Evolutionary conservation across 2,888 invertebrate species (phyloP), one percentile per base, ranked within the genome.

Genomic region (Gari tellinella): DNA sequence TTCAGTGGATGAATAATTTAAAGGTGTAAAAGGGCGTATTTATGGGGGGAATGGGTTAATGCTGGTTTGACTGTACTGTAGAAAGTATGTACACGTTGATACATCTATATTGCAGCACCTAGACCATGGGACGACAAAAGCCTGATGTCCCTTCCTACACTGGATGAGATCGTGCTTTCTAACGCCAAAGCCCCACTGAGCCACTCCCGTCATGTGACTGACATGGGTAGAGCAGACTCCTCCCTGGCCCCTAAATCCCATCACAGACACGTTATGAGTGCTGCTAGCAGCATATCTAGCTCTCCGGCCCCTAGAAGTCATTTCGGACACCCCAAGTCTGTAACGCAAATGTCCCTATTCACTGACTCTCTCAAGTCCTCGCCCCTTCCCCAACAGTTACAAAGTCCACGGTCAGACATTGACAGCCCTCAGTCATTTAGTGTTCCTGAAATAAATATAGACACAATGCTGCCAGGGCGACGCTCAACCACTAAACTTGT

Each of bases 141-240:
- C 31, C 4, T 31, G 10, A 31, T 43, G 43, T 43, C 43, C 2
- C 48, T 67, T 15, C n/a, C 21, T 7, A 55, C 60, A 5, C 41
- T 67, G 10, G 67, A 67, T 21, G 46, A 60, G 37, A 25, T 37
- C 19, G 40, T 48, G 21, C 17, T 67, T n/a, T 48, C 61, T 14
- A 52, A 45, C 23, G 55, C 72, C 2, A 56, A 38, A n/a, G 73
- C 73, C 21, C 73, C 73, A 17, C 17, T 56, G 0, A 46, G 68
- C 45, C 68, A 74, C 45, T 37, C 48, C 37, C 68, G 60, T 46
- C 73, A 74, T 21, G 61, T 74, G 56, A 64, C 60, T n/a, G 68
- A 74, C 25, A 26, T 68, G 43, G 68, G 68, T 23, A 57, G 64
- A 37, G 60, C 73, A 15, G 25, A 26, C 37, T 41, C 68, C 7